A percentile compares a stretch with the other conserved stretches of the same genome.
These are phyloP conservation scores for Hydropsyche betteni DNA, from an alignment of 2,888 invertebrate genomes.

Conservation along the genomic window DNA sequence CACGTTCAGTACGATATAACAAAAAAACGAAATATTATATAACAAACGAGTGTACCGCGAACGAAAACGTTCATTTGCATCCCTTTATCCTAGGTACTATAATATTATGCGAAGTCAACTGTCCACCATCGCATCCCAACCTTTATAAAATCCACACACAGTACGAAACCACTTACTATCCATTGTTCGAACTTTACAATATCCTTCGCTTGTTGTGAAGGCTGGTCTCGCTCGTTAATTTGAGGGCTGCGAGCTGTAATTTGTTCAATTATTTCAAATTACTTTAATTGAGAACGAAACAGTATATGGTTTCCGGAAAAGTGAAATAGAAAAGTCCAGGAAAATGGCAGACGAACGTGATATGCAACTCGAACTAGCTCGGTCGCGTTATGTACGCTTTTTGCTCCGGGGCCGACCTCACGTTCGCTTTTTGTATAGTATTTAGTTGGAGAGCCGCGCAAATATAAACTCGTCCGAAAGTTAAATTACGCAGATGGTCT, in stretches of 20 bases:
- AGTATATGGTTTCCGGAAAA: not conserved
- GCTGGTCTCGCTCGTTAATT: slow-evolving; percentile 36
- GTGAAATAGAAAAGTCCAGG: no score
- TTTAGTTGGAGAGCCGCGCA: not conserved
- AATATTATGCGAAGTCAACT: no score
- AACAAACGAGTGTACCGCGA: not conserved
- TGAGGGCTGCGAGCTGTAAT: slow-evolving; percentile 41
- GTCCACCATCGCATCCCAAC: no score
- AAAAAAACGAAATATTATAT: not conserved
- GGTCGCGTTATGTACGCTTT: not conserved
- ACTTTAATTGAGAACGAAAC: slow-evolving; percentile 46
- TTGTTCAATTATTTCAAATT: slow-evolving; percentile 48
- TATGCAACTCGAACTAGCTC: no score
- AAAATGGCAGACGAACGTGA: no score
- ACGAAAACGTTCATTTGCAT: slow-evolving; percentile 4
- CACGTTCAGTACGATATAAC: not conserved
- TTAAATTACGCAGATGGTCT: not conserved
- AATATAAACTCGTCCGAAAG: slow-evolving; percentile 6
- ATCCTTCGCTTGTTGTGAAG: not conserved
- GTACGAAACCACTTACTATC: not conserved
- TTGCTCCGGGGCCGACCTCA: not conserved
- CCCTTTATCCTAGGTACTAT: not conserved
- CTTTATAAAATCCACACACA: not conserved
- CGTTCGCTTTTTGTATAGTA: not conserved
- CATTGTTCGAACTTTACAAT: not conserved